Base-by-base conservation (phyloP, 2,888 invertebrate genomes). In the Bellardia bayeri region DNA sequence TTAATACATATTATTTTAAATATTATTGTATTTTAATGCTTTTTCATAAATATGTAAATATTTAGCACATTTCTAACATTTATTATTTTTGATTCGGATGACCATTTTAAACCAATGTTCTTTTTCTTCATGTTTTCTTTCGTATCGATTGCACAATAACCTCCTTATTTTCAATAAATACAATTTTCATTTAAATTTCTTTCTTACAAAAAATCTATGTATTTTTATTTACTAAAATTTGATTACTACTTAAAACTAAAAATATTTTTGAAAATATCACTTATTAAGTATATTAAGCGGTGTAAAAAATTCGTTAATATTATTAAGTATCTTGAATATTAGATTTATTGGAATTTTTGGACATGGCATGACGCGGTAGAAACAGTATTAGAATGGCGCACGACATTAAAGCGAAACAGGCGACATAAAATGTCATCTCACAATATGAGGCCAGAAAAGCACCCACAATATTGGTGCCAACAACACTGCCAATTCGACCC, bases 401-500 rank as follows among this genome's bases (percentile, higher is more conserved):
- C 11, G 90, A 40, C 74, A 91, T 89, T 56, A 91, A 82, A 9
- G 90, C 88, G 5, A 76, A 87, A 45, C 92, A 90, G 2, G 91
- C 88, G 45, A 90, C 88, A 30, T 90, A 89, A 90, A 95, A 94
- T 54, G 94, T 92, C 83, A 92, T 92, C 88, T 94, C 92, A 89
- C 95, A 95, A 80, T 94, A 90, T 79, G 92, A 92, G 33, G 94
- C 93, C 42, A 95, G 91, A 23, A 95, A 87, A 4, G 92, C 90
- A 23, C 94, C 95, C 5, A 93, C 92, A 30, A 94, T 88, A 90
- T 94, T 94, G 3, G 94, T 93, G 11, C 94, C 94, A 42, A 94
- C 91, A 88, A 94, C 94, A 54, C 94, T 94, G 9, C 95, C 95
- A 61, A 91, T 82, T 9, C 95, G 92, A n/a, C 95, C 95, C 88